A percentile compares a stretch with the other conserved stretches of the same genome.
These are phyloP conservation scores for Eptatretus burgeri DNA, from an alignment of 2,113 vertebrate genomes.

Conservation along the genomic window DNA sequence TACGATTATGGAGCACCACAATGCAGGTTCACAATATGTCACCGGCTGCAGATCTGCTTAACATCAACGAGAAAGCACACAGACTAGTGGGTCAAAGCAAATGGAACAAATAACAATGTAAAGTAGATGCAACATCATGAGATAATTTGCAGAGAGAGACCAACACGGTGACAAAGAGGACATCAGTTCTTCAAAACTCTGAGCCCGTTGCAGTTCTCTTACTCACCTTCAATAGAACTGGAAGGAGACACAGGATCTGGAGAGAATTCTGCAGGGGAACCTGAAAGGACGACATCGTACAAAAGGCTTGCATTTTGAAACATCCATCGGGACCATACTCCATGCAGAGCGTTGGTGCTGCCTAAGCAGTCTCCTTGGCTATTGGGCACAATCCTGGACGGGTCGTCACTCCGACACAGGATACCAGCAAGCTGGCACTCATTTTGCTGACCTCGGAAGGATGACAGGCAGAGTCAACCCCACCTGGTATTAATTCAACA, in stretches of 20 bases:
- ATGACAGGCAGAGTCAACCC: no score
- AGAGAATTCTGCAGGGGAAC: slow-evolving; percentile 82
- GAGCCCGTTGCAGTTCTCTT: not conserved
- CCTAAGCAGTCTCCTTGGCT: no score
- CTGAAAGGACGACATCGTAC: slow-evolving; percentile 16
- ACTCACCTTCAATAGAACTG: slow-evolving; percentile 24
- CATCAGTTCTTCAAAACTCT: not conserved
- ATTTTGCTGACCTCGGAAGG: no score
- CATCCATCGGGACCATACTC: no score
- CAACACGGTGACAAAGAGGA: not conserved
- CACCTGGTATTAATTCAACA: no score
- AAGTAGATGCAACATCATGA: not conserved
- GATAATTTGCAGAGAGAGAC: not conserved
- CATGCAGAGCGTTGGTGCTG: no score
- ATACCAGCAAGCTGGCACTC: no score
- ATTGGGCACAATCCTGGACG: no score
- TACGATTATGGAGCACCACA: slow-evolving; percentile 97
- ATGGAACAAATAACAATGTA: not conserved
- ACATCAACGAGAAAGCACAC: not conserved
- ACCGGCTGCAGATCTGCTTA: slow-evolving; percentile 62
- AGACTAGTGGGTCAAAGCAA: not conserved
- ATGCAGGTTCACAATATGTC: slow-evolving; percentile 79
- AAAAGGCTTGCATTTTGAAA: not conserved
- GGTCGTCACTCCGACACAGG: no score
- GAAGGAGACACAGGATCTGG: slow-evolving; percentile 67